Base-by-base conservation (phyloP, 2,113 vertebrate genomes). In the Mirounga angustirostris region DNA sequence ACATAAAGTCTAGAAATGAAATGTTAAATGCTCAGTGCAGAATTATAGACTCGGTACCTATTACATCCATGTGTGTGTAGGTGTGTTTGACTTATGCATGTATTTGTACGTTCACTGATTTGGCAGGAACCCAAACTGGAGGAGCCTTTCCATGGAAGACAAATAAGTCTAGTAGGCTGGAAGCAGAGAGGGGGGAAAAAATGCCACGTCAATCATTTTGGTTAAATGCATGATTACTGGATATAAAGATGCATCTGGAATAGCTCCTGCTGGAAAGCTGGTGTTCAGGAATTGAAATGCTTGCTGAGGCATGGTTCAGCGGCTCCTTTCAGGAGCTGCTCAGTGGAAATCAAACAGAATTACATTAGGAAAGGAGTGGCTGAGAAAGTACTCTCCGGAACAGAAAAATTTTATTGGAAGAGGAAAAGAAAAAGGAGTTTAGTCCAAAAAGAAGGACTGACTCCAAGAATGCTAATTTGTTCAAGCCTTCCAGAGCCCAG, bases 261-360 rank as follows among this genome's bases (percentile, higher is more conserved):
- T 19, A 58, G 54, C n/a, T 91, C 85, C 61, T 81, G 91, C 87
- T 58, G 50, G 91, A 95, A 92, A 73, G 58, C 78, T 0, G 58
- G 90, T 67, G 81, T 52, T 93, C 54, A 71, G 96, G 76, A 71
- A 79, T 80, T n/a, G 80, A 97, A 96, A 87, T 54, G 36, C 59
- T 67, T 69, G 52, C 71, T 0, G 40, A 84, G 40, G 18, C 63
- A 71, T 0, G 18, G 76, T 52, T 90, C n/a, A 76, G 95, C 2
- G 1, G 89, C 90, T 91, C 46, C 91, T 97, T 85, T 90, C 54
- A 69, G 76, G 76, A 79, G 84, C 71, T 67, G 95, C 73, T 89
- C 15, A 14, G 84, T 92, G 81, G 50, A 97, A 97, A 97, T 97
- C 97, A 97, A 98, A 97, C 87, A 85, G 96, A 97, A 98, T 97